Evolutionary conservation across 1,140 invertebrate genomes (phyloP), one percentile per base, ranked within the genome.

Genomic region (Anagrus nilaparvatae): DNA sequence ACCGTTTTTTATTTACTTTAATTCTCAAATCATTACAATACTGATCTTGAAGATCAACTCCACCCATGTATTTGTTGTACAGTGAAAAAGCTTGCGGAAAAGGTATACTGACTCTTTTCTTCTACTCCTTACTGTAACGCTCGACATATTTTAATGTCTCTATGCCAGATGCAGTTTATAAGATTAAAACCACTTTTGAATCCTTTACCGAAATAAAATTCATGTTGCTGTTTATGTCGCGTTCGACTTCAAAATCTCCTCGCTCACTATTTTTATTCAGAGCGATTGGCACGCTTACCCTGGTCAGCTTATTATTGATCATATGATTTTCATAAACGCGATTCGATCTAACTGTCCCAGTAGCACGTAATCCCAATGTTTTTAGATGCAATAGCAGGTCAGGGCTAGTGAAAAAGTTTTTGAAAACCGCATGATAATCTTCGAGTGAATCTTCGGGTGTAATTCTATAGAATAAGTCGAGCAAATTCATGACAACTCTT

Each of bases 41-140:
- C 25, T 43, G 40, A 19, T 43, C 38, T 13, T 40, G 38, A n/a
- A 40, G 38, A 32, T 31, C 38, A 12, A 35, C 33, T n/a, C 20
- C 33, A 21, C 33, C 20, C 33, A 35, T 35, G 33, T n/a, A 12
- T 35, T 35, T 20, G 19, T 35, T 35, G 23, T 35, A 32, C 3
- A 69, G 14, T 35, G 33, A 35, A 35, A 35, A 35, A 21, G 33
- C 33, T 12, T 35, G 18, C 14, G 33, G 33, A 29, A 55, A 44
- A 30, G 40, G 40, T 44, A 41, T 39, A n/a, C n/a, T n/a, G n/a
- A n/a, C n/a, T n/a, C n/a, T 34, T 14, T 44, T 21, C 12, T 5
- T 39, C 3, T 23, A 5, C n/a, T 23, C 25, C 23, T 35, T 31
- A 23, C 18, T 19, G 20, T 23, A 37, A 8, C 33, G 20, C 23